Evolutionary conservation across 2,113 vertebrate genomes (phyloP).

Genomic region (Melanerpes formicivorus): DNA sequence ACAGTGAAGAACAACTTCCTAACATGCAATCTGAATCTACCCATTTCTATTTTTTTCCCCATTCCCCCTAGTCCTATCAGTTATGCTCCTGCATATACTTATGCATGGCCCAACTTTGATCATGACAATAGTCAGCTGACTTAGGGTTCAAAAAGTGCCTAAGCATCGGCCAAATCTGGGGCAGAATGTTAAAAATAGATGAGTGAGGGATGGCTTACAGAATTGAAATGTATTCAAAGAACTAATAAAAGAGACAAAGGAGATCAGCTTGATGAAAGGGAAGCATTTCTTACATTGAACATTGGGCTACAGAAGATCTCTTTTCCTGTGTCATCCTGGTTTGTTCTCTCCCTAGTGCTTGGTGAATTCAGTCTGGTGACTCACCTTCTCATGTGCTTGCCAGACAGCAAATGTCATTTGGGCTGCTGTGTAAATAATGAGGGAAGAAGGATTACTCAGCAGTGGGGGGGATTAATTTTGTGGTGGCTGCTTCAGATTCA

Average conservation of each 20-base stretch:
- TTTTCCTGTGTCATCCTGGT: background rate
- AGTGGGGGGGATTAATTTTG: background rate
- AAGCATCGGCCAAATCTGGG: background rate
- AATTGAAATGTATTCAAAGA: background rate
- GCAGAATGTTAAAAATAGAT: background rate
- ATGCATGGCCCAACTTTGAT: background rate
- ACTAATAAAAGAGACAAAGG: background rate
- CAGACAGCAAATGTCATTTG: background rate
- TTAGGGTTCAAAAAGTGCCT: background rate
- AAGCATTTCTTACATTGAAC: background rate
- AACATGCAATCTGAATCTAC: too few relatives aligned
- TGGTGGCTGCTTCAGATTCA: background rate
- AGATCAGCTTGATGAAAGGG: background rate
- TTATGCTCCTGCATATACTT: background rate
- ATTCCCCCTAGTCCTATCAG: too few relatives aligned
- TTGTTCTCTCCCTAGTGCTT: rapidly evolving
- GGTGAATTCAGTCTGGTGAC: background rate
- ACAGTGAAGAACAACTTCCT: too few relatives aligned
- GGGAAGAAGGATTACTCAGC: background rate
- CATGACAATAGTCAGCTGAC: background rate
- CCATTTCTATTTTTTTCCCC: too few relatives aligned
- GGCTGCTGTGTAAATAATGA: background rate
- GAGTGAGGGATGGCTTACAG: background rate
- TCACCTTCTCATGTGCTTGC: background rate
- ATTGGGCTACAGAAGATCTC: background rate